Percentiles rank a stretch among this genome's conserved stretches.
Conservation (phyloP, 2,888 invertebrate species). For the Ormia ochracea region DNA sequence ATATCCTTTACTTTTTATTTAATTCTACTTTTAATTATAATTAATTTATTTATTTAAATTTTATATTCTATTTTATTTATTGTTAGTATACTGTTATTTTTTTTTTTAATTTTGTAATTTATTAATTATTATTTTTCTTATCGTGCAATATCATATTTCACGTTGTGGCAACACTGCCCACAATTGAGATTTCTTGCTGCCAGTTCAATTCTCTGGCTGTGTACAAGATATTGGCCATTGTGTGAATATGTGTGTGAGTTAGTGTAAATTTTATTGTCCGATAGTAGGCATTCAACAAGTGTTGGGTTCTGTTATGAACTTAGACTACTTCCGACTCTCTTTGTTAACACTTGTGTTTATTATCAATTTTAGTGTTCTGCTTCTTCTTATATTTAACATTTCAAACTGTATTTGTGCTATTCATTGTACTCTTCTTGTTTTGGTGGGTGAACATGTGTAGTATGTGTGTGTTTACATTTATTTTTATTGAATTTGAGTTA, state of each 20-base stretch:
- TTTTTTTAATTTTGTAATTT: no score
- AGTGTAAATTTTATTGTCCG: not conserved
- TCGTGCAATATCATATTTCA: not conserved
- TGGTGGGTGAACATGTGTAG: slow-evolving; percentile 1
- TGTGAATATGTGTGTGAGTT: not conserved
- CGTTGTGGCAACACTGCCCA: not conserved
- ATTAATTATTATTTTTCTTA: no score
- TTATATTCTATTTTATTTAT: no score
- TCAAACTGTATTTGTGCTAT: not conserved
- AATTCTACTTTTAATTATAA: no score
- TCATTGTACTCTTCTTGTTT: not conserved
- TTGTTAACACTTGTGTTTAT: slow-evolving; percentile 39
- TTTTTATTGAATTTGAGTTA: not conserved
- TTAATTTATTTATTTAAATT: no score
- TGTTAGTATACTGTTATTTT: no score
- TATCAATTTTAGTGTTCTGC: not conserved
- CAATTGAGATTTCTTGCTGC: not conserved
- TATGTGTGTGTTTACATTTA: not conserved
- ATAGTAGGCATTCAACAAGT: slow-evolving; percentile 55
- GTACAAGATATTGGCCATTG: not conserved
- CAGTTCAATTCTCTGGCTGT: not conserved
- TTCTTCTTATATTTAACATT: not conserved
- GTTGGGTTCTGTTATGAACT: slow-evolving; percentile 41
- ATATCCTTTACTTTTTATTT: no score
- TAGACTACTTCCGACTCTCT: slow-evolving; percentile 56